These are phyloP conservation scores for Drosophila parabipectinata DNA, from an alignment of 1,140 invertebrate genomes.

Conservation along the genomic window DNA sequence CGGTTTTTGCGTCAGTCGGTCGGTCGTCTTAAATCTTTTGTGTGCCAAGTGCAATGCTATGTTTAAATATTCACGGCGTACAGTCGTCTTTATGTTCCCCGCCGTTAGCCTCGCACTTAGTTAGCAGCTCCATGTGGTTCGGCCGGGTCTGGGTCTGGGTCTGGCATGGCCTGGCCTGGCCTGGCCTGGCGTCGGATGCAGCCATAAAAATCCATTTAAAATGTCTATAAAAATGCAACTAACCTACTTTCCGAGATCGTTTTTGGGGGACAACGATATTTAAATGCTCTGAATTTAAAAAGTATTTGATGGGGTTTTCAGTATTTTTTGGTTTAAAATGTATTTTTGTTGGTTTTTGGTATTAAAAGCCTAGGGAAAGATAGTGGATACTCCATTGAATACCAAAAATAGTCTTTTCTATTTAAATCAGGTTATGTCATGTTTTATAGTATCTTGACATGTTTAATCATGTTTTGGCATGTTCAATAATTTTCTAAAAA, in stretches of 20 bases:
- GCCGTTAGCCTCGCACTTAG: constrained; percentile 32
- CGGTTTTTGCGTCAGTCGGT: neutral
- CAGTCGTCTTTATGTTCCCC: neutral
- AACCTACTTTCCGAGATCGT: constrained; percentile 58
- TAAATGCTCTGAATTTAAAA: constrained; percentile 17
- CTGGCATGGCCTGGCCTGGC: constrained; percentile 1
- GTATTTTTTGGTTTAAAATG: neutral
- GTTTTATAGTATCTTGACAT: too few relatives aligned
- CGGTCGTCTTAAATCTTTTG: constrained; percentile 50
- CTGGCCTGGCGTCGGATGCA: constrained; percentile 51
- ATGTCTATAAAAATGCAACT: constrained; percentile 68
- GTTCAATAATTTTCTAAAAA: too few relatives aligned
- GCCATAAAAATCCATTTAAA: constrained; percentile 66
- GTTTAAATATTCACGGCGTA: constrained; percentile 52
- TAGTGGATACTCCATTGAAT: too few relatives aligned
- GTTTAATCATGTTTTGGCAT: too few relatives aligned
- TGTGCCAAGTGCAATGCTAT: constrained; percentile 71
- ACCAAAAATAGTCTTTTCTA: too few relatives aligned
- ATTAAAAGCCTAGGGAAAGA: too few relatives aligned
- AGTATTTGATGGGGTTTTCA: neutral
- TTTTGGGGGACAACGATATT: constrained; percentile 20
- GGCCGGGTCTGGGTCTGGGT: neutral
- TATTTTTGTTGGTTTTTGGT: too few relatives aligned
- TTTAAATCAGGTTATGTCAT: too few relatives aligned
- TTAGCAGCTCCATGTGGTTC: constrained; percentile 25